Evolutionary conservation across 2,888 invertebrate genomes (phyloP).

Genomic region (Oscheius onirici): DNA sequence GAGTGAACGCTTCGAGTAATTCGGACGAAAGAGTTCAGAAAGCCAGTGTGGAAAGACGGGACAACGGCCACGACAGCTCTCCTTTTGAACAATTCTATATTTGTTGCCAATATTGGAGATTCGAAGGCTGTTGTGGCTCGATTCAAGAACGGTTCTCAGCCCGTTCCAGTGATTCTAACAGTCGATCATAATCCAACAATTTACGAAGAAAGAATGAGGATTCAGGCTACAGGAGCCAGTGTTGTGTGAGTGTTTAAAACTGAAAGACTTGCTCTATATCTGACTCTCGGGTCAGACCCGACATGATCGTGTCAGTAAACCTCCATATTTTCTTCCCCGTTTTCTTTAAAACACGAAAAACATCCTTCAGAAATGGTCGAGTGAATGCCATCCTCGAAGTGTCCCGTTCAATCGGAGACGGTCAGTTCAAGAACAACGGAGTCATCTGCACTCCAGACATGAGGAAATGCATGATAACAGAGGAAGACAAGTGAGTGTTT

Average conservation of each 20-base stretch:
- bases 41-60: constrained; percentile 76
- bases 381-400: constrained; percentile 74
- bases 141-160: constrained; percentile 34
- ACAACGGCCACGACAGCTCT: constrained; percentile 75
- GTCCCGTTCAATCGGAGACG: constrained; percentile 75
- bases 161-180: constrained; percentile 72
- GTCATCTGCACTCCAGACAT: constrained; percentile 74
- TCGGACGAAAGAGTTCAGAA: constrained; percentile 72
- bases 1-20: too few relatives aligned
- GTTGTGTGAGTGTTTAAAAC: constrained; percentile 75
- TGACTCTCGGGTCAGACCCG: too few relatives aligned
- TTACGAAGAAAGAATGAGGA: constrained; percentile 75
- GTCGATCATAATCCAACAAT: constrained; percentile 74
- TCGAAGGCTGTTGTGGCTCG: constrained; percentile 66
- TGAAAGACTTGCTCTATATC: too few relatives aligned
- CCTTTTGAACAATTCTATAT: constrained; percentile 74
- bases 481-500: constrained; percentile 72
- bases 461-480: constrained; percentile 74
- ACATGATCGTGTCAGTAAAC: too few relatives aligned
- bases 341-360: too few relatives aligned
- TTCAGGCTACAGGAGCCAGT: constrained; percentile 75
- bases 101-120: constrained; percentile 75
- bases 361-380: constrained; percentile 71
- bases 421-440: constrained; percentile 75
- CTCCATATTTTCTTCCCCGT: too few relatives aligned